Conservation (phyloP, 2,797 vertebrate species). For the Helicolenus hilgendorfi region DNA sequence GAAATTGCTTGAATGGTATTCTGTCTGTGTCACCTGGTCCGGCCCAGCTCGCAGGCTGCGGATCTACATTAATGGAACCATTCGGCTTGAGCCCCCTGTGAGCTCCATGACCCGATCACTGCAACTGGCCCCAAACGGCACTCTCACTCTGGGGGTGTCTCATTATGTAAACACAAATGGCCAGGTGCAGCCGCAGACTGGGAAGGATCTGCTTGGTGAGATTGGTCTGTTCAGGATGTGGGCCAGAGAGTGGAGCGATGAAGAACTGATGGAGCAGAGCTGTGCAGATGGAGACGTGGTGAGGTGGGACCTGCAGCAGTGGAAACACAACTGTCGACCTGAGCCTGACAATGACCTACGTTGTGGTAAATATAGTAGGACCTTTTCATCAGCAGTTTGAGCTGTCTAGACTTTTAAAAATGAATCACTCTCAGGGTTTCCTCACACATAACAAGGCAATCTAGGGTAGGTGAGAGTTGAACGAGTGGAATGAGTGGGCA, state of each 20-base stretch:
- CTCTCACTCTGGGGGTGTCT: conserved; percentile 85
- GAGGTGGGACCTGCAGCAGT: conserved; percentile 84
- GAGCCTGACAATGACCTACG: conserved; percentile 45
- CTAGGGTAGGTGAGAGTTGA: not conserved
- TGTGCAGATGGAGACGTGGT: conserved; percentile 88
- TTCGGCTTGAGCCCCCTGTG: not conserved
- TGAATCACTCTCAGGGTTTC: not conserved
- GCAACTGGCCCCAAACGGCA: conserved; percentile 76
- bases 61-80: conserved; percentile 79
- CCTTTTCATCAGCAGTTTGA: not conserved
- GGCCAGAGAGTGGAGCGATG: conserved; percentile 65
- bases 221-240: conserved; percentile 88
- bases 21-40: conserved; percentile 89
- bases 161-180: conserved; percentile 68
- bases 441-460: not conserved
- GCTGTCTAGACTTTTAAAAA: not conserved
- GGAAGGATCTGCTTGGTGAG: conserved; percentile 78
- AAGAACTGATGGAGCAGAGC: conserved; percentile 56
- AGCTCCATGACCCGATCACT: not conserved
- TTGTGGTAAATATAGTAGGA: conserved; percentile 81
- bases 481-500: not conserved
- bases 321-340: conserved; percentile 64
- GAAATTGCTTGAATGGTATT: conserved; percentile 67
- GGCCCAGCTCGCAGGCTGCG: conserved; percentile 34
- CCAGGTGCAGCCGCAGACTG: conserved; percentile 30